phyloP scores from a whole-genome alignment of 2,797 vertebrate genomes.

The Channallabes apus region DNA sequence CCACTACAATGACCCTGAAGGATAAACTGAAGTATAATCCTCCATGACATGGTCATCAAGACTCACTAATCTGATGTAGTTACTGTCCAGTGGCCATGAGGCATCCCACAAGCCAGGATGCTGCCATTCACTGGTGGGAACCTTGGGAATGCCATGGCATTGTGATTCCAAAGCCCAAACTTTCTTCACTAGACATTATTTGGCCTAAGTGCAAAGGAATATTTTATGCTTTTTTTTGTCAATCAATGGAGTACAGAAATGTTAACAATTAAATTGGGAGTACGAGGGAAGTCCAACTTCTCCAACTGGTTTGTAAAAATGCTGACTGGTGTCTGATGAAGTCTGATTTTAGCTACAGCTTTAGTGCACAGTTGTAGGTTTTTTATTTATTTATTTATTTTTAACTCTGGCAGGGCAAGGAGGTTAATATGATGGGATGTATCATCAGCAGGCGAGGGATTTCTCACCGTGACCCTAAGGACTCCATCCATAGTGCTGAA shows the following conservation, averaged over 20 bases:
- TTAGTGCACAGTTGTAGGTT: constrained; percentile 38
- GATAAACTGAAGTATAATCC: neutral
- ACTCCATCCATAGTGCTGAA: constrained; percentile 65
- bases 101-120: neutral
- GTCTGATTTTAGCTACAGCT: constrained; percentile 50
- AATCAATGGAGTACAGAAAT: constrained; percentile 4
- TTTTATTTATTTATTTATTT: neutral
- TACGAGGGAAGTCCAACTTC: neutral
- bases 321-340: constrained; percentile 35
- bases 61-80: neutral
- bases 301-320: constrained; percentile 32
- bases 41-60: neutral
- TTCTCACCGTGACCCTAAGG: constrained; percentile 75
- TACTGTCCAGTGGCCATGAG: neutral
- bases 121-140: neutral
- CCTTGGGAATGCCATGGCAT: neutral
- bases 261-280: neutral
- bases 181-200: neutral
- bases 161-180: neutral
- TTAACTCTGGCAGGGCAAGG: constrained; percentile 61
- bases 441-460: constrained; percentile 78
- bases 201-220: neutral
- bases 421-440: constrained; percentile 82
- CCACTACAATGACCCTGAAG: too few species aligned
- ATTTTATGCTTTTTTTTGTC: neutral